These are phyloP conservation scores for Pelvicachromis taeniatus DNA, from an alignment of 2,113 vertebrate species.

Conservation along the genomic window DNA sequence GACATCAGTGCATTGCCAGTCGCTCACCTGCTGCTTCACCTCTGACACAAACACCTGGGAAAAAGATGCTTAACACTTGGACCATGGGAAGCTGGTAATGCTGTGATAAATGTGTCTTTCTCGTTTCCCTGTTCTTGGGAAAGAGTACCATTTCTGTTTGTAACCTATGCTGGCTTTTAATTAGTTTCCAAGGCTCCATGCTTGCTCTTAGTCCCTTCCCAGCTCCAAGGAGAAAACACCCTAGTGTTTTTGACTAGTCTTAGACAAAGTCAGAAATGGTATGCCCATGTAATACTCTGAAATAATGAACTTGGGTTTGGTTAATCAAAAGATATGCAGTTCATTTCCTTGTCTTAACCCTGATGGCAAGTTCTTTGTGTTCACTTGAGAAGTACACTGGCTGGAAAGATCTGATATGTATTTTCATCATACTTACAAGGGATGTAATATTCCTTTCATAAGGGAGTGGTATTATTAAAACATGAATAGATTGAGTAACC, in stretches of 20 bases:
- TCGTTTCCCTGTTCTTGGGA: neutral
- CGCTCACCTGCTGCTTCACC: conserved; percentile 44
- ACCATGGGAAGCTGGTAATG: neutral
- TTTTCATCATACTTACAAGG: conserved; percentile 58
- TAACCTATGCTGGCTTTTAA: neutral
- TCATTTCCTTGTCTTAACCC: conserved; percentile 53
- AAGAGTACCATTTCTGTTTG: neutral
- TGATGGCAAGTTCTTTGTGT: conserved; percentile 19
- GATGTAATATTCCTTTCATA: conserved; percentile 57
- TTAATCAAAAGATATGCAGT: conserved; percentile 20
- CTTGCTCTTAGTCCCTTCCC: neutral
- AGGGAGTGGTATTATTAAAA: conserved; percentile 61
- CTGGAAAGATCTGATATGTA: conserved; percentile 37
- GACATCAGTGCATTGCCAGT: conserved; percentile 14
- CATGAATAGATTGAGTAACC: conserved; percentile 69
- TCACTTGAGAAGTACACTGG: neutral
- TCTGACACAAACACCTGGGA: conserved; percentile 41
- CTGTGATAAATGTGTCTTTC: neutral
- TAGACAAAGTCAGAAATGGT: neutral
- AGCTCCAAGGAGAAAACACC: neutral
- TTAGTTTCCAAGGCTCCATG: neutral
- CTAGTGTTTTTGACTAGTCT: conserved; percentile 16
- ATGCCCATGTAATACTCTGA: conserved; percentile 26
- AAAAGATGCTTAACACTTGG: neutral
- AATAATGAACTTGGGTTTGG: conserved; percentile 25